Evolutionary conservation across 2,888 invertebrate species (phyloP).

Genomic region (Ectobius pallidus): DNA sequence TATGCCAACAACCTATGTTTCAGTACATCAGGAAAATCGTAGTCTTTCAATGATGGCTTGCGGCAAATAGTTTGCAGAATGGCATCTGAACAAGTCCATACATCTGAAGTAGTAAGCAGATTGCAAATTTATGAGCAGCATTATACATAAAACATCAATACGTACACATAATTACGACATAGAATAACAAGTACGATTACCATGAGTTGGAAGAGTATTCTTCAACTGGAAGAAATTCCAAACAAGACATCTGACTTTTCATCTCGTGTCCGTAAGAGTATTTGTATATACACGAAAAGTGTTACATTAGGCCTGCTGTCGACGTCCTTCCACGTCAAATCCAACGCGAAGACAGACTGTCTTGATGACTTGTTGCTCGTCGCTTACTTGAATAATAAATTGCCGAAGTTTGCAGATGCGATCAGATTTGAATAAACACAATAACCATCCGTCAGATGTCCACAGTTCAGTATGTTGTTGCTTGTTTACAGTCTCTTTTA

Average conservation of each 20-base stretch:
- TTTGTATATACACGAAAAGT: no score
- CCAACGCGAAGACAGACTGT: not conserved
- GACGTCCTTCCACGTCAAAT: not conserved
- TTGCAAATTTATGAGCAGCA: no score
- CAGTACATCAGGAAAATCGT: no score
- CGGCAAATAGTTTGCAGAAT: no score
- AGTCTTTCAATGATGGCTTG: no score
- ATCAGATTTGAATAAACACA: conserved; percentile 3
- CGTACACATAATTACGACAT: no score
- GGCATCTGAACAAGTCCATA: no score
- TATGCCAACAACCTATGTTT: no score
- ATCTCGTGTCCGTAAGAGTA: not conserved
- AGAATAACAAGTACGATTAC: not conserved
- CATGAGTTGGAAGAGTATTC: not conserved
- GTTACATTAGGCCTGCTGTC: not conserved
- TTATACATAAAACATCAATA: no score
- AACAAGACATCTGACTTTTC: not conserved
- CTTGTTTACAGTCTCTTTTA: no score
- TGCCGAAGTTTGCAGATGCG: not conserved
- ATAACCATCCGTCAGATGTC: not conserved
- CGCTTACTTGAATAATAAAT: not conserved
- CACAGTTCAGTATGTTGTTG: not conserved
- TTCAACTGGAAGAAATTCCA: not conserved
- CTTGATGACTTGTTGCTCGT: not conserved
- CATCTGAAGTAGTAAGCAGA: no score